Percentiles rank a stretch among this genome's conserved stretches.
Conservation (phyloP, 2,888 invertebrate species). For the Diaphora mendica region DNA sequence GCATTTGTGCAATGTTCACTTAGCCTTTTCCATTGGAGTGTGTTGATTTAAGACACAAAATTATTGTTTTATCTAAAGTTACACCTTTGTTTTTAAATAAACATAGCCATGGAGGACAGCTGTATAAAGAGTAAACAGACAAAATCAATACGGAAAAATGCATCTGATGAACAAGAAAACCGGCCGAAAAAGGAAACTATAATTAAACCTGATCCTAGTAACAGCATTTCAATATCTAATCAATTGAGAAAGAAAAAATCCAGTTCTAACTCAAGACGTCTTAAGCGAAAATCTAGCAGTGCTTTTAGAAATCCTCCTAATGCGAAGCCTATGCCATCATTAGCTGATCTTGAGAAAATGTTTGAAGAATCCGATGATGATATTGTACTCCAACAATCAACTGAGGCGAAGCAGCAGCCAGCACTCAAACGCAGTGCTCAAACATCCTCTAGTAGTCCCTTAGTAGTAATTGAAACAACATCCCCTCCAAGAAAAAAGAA, state of each 20-base stretch:
- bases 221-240: conserved; percentile 38
- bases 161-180: conserved; percentile 43
- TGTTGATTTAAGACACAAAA: not conserved
- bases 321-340: conserved; percentile 58
- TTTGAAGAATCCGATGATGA: conserved; percentile 57
- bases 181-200: conserved; percentile 27
- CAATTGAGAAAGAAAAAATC: conserved; percentile 31
- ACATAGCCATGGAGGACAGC: conserved; percentile 29
- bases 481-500: conserved; percentile 51
- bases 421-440: not conserved
- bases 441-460: not conserved
- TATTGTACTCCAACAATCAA: conserved; percentile 13
- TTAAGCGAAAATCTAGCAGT: conserved; percentile 19
- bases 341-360: conserved; percentile 60
- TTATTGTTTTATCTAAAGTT: too few relatives aligned
- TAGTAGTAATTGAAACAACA: too few relatives aligned
- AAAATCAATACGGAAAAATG: conserved; percentile 11
- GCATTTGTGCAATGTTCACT: too few relatives aligned
- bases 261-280: conserved; percentile 2
- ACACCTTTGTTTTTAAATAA: not conserved
- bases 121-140: conserved; percentile 22
- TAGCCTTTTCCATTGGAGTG: not conserved
- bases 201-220: conserved; percentile 17
- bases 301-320: conserved; percentile 47
- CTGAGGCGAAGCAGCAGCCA: not conserved